Evolutionary conservation across 2,113 vertebrate species (phyloP), one percentile per base, ranked within the genome.

Genomic region (Cryptomyrus ogoouensis): DNA sequence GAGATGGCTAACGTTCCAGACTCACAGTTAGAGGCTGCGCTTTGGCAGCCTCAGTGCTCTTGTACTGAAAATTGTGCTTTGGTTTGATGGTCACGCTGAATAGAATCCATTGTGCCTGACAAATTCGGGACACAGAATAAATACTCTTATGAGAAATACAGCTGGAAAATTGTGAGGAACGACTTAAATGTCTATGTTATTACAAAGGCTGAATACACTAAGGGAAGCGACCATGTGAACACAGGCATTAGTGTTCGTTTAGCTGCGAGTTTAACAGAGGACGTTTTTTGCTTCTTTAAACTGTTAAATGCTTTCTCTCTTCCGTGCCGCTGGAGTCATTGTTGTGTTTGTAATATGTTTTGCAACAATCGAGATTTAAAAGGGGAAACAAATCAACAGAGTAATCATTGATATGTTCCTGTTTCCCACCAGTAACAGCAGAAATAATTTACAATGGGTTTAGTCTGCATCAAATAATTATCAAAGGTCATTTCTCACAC

Each of bases 71-170:
- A 87, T 31, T 87, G 49, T 87, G 17, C 31, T 87, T 87, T 31
- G 31, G 86, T 56, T 58, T 52, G 50, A 58, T 13, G 86, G 87
- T 42, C 56, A 42, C 35, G 5, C 17, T 88, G 87, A 66, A 66
- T 88, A 53, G 87, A 46, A 56, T 62, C 53, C 53, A 35, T 66
- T 88, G 87, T 88, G 56, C 31, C 35, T 62, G 56, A 88, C 35
- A 44, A 88, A 87, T 87, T 35, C 0, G 31, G 49, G 35, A 53
- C 15, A 19, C 2, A 35, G 86, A 56, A 87, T 35, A 87, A 87
- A 87, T 52, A 58, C 50, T 35, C 86, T 87, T 87, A 87, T 31
- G 49, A 87, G 86, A 87, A 87, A 39, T 87, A 31, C 31, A 39
- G 53, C 35, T 62, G 87, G 87, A 58, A 58, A 66, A 62, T 42